Evolutionary conservation across 2,113 vertebrate genomes (phyloP), one percentile per base, ranked within the genome.

Genomic region (Dolichallabes microphthalmus): DNA sequence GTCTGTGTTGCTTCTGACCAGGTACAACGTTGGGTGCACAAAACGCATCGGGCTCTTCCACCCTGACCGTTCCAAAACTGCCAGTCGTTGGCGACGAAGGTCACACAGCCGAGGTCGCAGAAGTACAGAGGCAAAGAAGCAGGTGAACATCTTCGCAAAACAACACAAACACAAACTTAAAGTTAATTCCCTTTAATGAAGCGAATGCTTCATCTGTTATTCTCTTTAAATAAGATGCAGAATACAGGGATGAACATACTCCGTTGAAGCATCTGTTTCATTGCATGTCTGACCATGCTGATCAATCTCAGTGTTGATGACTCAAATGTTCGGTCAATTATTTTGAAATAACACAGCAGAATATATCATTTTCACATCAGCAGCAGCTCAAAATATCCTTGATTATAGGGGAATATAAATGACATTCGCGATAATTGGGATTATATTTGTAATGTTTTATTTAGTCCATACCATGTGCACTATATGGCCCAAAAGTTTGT

Each of bases 1-100:
- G 10, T 52, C 53, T 81, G 20, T 52, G n/a, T 69, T 75, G n/a
- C 20, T 68, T 19, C 85, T 32, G 27, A 77, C 83, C 93, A 99
- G 97, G 93, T 99, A 99, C 92, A 99, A 98, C 0, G 98, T 99
- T 82, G 97, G 98, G 12, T 99, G 98, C 86, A 97, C 97, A 0
- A 99, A 98, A 88, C 91, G 98, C 7, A 96, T 98, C 27, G 97
- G 97, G 0, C 93, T 98, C 30, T 98, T 98, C 92, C 97, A 95
- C 89, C 97, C 97, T 0, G 97, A 98, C 80, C 95, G 96, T 84
- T 97, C 92, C 93, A 98, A 98, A 87, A 92, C 89, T 11, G 86
- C 91, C 0, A 94, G 50, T 22, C 94, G 94, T 83, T 96, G 97
- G 89, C 95, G 92, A n/a, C 84, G 95, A 25, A 95, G 96, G 22